Evolutionary conservation across 2,888 invertebrate species (phyloP).

Genomic region (Nephrocerus scutellatus): DNA sequence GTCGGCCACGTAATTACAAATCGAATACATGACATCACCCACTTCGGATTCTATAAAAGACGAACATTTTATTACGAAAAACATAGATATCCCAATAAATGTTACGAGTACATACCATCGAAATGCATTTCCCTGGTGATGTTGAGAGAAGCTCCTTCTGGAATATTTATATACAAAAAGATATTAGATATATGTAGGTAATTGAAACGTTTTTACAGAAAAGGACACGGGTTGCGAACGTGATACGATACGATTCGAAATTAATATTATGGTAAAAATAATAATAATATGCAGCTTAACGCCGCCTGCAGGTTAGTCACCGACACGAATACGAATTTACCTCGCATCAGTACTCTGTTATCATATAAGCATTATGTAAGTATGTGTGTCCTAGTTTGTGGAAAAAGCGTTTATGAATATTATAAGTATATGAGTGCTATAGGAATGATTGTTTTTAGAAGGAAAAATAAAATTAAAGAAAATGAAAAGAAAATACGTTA

Average conservation of each 20-base stretch:
- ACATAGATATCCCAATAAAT: too few relatives aligned
- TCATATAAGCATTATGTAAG: conserved; percentile 43
- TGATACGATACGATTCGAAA: too few relatives aligned
- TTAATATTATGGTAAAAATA: too few relatives aligned
- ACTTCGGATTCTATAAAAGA: conserved; percentile 47
- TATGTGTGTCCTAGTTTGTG: not conserved
- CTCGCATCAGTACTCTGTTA: conserved; percentile 44
- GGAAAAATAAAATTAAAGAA: not conserved
- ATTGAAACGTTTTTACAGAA: conserved; percentile 6
- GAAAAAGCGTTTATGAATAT: conserved; percentile 3
- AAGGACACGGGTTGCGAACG: conserved; percentile 7
- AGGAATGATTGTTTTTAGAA: not conserved
- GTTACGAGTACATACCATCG: conserved; percentile 40
- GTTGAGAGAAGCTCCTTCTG: conserved; percentile 67
- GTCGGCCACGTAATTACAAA: conserved; percentile 79
- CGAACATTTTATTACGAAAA: too few relatives aligned
- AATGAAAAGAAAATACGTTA: conserved; percentile 1
- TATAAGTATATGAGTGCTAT: not conserved
- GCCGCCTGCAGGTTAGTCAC: conserved; percentile 29
- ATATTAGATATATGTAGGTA: not conserved
- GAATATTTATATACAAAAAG: too few relatives aligned
- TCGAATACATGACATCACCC: conserved; percentile 74
- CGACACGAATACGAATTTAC: conserved; percentile 36
- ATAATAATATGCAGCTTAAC: conserved; percentile 13
- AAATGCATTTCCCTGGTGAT: conserved; percentile 63